Conservation (phyloP, 2,797 vertebrate genomes). For the Podargus strigoides region DNA sequence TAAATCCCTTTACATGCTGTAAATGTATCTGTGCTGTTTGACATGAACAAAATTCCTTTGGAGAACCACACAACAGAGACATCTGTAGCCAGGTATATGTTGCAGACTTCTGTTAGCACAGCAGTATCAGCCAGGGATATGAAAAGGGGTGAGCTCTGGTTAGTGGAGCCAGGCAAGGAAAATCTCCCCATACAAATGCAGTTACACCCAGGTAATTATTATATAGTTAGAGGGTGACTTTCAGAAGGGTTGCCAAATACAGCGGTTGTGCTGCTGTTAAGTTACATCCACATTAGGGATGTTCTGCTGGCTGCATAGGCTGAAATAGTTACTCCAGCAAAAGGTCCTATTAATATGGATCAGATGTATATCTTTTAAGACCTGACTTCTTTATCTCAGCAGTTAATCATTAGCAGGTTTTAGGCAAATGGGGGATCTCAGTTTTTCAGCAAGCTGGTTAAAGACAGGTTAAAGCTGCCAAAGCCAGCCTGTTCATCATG, state of each 20-base stretch:
- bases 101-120: background rate
- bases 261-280: background rate
- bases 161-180: background rate
- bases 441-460: background rate
- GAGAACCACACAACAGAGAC: background rate
- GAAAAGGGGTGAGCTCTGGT: background rate
- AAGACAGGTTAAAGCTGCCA: background rate
- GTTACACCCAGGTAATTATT: background rate
- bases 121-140: background rate
- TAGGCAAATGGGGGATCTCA: background rate
- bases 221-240: background rate
- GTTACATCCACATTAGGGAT: background rate
- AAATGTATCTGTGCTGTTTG: background rate
- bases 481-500: background rate
- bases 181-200: background rate
- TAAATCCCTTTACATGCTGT: background rate
- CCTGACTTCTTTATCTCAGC: background rate
- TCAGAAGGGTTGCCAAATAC: background rate
- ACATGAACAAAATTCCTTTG: background rate
- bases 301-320: background rate
- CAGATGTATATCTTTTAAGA: background rate
- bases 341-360: background rate
- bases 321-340: background rate
- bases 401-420: background rate
- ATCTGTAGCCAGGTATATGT: background rate